Percentiles rank a stretch among this genome's conserved stretches.
Conservation (phyloP, 2,113 vertebrate genomes). For the Pteruthius melanotis region DNA sequence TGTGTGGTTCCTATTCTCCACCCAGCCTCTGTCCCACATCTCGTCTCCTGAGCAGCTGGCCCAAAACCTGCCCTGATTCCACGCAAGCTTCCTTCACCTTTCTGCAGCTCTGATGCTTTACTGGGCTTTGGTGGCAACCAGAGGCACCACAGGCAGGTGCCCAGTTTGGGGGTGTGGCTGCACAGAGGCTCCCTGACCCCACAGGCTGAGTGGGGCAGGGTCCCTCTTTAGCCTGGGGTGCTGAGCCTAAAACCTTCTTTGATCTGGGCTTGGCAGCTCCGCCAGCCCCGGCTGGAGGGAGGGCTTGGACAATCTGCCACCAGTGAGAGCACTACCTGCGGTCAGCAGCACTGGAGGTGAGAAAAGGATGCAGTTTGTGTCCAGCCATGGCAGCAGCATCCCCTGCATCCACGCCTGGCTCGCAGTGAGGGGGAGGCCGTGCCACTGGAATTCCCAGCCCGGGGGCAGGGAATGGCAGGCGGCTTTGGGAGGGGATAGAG, state of each 20-base stretch:
- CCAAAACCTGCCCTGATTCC: neutral
- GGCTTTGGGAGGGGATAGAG: accelerated
- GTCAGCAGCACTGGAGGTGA: neutral
- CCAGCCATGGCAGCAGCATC: neutral
- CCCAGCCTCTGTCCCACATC: neutral
- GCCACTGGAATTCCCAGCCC: accelerated
- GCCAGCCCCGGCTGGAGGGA: neutral
- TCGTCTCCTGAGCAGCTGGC: neutral
- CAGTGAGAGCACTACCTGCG: neutral
- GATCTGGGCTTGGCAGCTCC: neutral
- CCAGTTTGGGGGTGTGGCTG: accelerated
- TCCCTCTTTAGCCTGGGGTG: neutral
- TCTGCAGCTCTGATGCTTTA: neutral
- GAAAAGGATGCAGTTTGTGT: neutral
- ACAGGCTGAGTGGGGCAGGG: neutral
- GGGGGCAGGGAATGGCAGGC: accelerated
- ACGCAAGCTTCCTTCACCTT: accelerated
- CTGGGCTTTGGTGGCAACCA: accelerated
- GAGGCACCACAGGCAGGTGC: neutral
- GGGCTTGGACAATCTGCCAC: neutral
- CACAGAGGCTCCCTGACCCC: no score
- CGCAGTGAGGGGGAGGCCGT: accelerated
- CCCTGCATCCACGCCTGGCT: neutral
- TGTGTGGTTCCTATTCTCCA: neutral
- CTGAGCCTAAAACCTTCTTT: neutral